Evolutionary conservation across 2,888 invertebrate genomes (phyloP), one percentile per base, ranked within the genome.

Genomic region (Exephanes ischioxanthus): DNA sequence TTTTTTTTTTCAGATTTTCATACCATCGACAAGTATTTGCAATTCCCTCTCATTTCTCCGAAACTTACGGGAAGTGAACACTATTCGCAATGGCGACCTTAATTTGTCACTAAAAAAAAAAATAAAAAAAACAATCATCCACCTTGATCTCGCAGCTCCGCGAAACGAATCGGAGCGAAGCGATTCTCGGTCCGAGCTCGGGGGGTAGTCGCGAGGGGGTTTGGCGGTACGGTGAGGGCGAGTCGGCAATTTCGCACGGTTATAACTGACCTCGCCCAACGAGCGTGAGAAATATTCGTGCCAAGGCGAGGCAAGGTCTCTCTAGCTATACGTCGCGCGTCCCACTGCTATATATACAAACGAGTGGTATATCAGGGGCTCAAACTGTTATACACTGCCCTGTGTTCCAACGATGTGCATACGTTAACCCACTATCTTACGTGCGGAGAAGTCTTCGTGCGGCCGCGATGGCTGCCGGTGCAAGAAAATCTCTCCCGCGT

Each of bases 221-320:
- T 63, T 16, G 30, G 61, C 30, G 61, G 30, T 26, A 6, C 22
- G 58, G 26, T 58, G 58, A 45, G 51, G 41, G 86, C 83, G 86
- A 83, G 80, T 86, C 87, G 83, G 87, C 88, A 86, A 86, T 87
- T 88, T 88, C 86, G 86, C 85, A 78, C 83, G 53, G 83, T 83
- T 89, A 89, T 88, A 89, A 90, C 89, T 89, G 90, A 90, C 90
- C 90, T 86, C 88, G 89, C 85, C 70, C 88, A 88, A 89, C 88
- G 83, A 88, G 87, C 87, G 87, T 88, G 89, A 89, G 89, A 88
- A 89, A 89, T 89, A 89, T 87, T 88, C 87, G 88, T 88, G 88
- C 88, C 89, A 89, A 88, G 90, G 88, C 86, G 84, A 88, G 85
- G 88, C 89, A 89, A 89, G 90, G 90, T 89, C 90, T 89, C 85